These are phyloP conservation scores for Rallus limicola DNA, from an alignment of 2,113 vertebrate genomes.

Conservation along the genomic window DNA sequence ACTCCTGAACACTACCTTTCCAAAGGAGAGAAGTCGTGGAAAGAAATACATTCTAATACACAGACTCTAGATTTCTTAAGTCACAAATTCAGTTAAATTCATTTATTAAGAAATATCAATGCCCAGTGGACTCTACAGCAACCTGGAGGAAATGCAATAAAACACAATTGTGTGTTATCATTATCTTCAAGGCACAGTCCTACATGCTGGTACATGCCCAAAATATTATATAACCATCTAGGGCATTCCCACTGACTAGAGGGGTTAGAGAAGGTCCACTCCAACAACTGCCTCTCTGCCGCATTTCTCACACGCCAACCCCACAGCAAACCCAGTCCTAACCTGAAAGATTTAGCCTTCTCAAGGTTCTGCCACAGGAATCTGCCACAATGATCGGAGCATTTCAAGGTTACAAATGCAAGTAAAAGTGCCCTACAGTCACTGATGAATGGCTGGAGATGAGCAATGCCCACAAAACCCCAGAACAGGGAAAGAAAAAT, in stretches of 20 bases:
- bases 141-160: background rate
- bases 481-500: background rate
- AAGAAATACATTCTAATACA: background rate
- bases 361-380: background rate
- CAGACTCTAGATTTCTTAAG: background rate
- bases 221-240: background rate
- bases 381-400: background rate
- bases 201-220: background rate
- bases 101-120: background rate
- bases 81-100: background rate
- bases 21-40: background rate
- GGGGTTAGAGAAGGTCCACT: accelerated
- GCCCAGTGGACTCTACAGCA: background rate
- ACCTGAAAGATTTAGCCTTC: accelerated
- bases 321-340: background rate
- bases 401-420: background rate
- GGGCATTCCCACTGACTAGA: background rate
- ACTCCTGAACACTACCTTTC: background rate
- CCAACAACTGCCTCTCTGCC: background rate
- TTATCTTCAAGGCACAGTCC: background rate
- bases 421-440: background rate
- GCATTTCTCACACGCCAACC: accelerated
- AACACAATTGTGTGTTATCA: background rate
- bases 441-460: background rate
- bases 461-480: background rate